These are phyloP conservation scores for Colaptes auratus DNA, from an alignment of 2,113 vertebrate genomes.

Conservation along the genomic window DNA sequence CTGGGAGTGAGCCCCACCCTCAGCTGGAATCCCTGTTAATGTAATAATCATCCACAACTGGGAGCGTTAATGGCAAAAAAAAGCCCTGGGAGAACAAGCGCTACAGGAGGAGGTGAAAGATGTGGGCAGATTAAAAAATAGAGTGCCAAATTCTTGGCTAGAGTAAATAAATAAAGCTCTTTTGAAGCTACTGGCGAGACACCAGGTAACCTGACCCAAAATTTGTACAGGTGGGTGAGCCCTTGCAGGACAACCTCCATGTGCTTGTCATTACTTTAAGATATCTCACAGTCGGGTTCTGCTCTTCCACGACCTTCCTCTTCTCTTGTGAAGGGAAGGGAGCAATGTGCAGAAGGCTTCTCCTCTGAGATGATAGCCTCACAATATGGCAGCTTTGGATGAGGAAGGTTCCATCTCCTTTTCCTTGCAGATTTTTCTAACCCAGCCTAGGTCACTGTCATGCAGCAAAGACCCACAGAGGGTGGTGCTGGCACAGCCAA, in stretches of 20 bases:
- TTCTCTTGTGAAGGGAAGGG: neutral
- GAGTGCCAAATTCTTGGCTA: slow-evolving; percentile 56
- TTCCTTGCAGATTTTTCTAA: neutral
- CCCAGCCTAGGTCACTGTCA: neutral
- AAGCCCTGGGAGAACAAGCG: slow-evolving; percentile 49
- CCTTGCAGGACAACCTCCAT: slow-evolving; percentile 46
- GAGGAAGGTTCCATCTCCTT: neutral
- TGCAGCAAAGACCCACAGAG: neutral
- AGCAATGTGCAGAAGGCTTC: neutral
- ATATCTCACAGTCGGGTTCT: neutral
- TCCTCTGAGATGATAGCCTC: neutral
- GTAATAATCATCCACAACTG: slow-evolving; percentile 64
- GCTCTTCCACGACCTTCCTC: neutral
- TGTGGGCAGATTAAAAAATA: slow-evolving; percentile 67
- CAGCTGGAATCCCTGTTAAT: slow-evolving; percentile 64
- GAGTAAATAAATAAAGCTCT: slow-evolving; percentile 65
- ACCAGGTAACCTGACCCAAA: slow-evolving; percentile 67
- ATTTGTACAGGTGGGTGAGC: slow-evolving; percentile 67
- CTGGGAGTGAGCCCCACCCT: slow-evolving; percentile 66
- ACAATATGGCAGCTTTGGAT: neutral
- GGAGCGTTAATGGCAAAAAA: slow-evolving; percentile 64
- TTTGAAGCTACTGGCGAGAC: slow-evolving; percentile 65
- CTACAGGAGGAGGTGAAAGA: slow-evolving; percentile 64
- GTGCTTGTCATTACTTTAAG: slow-evolving; percentile 44
- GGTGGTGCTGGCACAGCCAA: accelerated